phyloP scores from a whole-genome alignment of 2,888 invertebrate species.

The Hydroisotoma schaefferi region DNA sequence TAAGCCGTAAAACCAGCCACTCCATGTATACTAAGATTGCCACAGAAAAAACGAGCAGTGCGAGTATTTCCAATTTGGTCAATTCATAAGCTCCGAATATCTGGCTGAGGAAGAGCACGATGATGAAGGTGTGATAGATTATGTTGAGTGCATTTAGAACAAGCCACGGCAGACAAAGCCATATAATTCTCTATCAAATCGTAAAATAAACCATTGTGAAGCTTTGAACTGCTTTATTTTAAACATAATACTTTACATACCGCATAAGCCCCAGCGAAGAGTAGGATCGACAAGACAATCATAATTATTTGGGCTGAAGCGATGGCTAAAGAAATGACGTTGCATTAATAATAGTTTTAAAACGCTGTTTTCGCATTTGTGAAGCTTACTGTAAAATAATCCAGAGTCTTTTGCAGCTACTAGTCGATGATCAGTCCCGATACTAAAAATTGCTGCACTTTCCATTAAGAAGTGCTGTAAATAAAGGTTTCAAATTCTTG shows the following conservation, averaged over 20 bases:
- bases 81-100: background rate
- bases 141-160: slow-evolving; percentile 9
- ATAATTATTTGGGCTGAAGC: slow-evolving; percentile 8
- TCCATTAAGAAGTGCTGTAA: slow-evolving; percentile 22
- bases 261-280: slow-evolving; percentile 13
- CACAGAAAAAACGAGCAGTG: background rate
- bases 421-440: slow-evolving; percentile 21
- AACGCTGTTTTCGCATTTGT: background rate
- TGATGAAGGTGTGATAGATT: slow-evolving; percentile 8
- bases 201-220: background rate
- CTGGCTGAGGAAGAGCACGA: slow-evolving; percentile 3
- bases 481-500: too few species aligned
- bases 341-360: background rate
- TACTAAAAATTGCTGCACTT: background rate
- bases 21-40: background rate
- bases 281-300: slow-evolving; percentile 8
- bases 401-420: slow-evolving; percentile 17
- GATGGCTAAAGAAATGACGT: slow-evolving; percentile 18
- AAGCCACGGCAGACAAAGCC: slow-evolving; percentile 19
- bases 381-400: slow-evolving; percentile 16
- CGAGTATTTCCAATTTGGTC: background rate
- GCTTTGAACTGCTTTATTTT: background rate
- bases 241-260: slow-evolving; percentile 8
- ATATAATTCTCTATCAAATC: slow-evolving; percentile 2
- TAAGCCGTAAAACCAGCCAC: background rate